Evolutionary conservation across 1,140 invertebrate species (phyloP).

Genomic region (Drosophila santomea): DNA sequence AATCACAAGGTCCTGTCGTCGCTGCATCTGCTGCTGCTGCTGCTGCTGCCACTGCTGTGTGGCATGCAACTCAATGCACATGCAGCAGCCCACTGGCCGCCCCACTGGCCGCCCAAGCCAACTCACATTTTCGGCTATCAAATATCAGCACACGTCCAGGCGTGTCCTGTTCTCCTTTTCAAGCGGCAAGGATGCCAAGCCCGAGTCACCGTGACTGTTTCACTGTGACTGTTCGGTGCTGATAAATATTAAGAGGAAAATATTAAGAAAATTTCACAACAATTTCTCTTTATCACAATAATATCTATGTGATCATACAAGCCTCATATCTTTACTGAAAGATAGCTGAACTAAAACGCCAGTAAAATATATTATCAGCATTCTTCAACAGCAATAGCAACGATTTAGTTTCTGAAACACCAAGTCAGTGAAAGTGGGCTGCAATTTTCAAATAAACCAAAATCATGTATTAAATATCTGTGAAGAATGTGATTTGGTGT

Average conservation of each 20-base stretch:
- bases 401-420: no score
- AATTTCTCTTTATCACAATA: no score
- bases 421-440: no score
- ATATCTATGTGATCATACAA: no score
- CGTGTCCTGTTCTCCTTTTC: conserved; percentile 1
- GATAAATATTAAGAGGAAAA: neutral
- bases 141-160: conserved; percentile 57
- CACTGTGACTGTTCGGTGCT: neutral
- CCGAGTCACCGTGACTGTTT: conserved; percentile 16
- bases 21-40: conserved; percentile 25
- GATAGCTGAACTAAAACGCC: no score
- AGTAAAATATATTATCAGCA: no score
- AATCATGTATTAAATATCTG: neutral
- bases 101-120: neutral
- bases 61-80: conserved; percentile 59
- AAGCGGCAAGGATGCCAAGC: conserved; percentile 9
- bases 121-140: conserved; percentile 67
- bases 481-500: neutral
- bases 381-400: no score
- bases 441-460: neutral
- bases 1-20: conserved; percentile 62
- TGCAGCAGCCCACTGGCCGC: neutral
- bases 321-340: no score
- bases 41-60: conserved; percentile 25
- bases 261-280: neutral